Evolutionary conservation across 30 jellyfish, hydroid and myxozoan species (phyloP), one percentile per base, ranked within the genome.

Genomic region (Mastigias papua): DNA sequence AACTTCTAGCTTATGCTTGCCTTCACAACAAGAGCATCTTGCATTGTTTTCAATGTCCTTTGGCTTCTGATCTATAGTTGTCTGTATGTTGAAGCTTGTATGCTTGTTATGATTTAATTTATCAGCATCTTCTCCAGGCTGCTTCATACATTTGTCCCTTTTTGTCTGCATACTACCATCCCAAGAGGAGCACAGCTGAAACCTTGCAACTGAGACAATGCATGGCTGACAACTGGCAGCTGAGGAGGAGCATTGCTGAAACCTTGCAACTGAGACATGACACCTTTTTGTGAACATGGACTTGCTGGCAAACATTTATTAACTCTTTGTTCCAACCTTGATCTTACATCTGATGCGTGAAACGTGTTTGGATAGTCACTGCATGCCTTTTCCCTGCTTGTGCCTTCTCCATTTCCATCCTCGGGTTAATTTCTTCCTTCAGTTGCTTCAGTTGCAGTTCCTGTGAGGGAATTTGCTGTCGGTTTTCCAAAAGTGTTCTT

Each of bases 41-140:
- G 65, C 82, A 70, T 70, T 70, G 27, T 31, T 34, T 30, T 34
- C 82, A 30, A 5, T 34, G 65, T 70, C 82, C 42, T 34, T 76
- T 27, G 87, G 77, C 15, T 71, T 71, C 66, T 71, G 66, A 30
- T 71, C 82, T 31, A 30, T 30, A 30, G 37, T 30, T 68, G 58
- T 68, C 82, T 71, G 82, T 33, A 71, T 34, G 28, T 26, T 71
- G 66, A 71, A 71, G 31, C 34, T 71, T 66, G 34, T 34, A 22
- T 68, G 51, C 79, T 31, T 68, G 79, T 22, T 68, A 31, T 68
- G 79, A 22, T 51, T 68, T 16, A 31, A 68, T 31, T 68, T 68
- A 23, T 68, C 79, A 6, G 66, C 82, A 8, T 4, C 27, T 26
- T 71, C 67, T 26, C 65, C 65, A 30, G 78, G 46, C 28, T 11